phyloP scores from a whole-genome alignment of 2,888 invertebrate species.

The Pyrgus malvae region DNA sequence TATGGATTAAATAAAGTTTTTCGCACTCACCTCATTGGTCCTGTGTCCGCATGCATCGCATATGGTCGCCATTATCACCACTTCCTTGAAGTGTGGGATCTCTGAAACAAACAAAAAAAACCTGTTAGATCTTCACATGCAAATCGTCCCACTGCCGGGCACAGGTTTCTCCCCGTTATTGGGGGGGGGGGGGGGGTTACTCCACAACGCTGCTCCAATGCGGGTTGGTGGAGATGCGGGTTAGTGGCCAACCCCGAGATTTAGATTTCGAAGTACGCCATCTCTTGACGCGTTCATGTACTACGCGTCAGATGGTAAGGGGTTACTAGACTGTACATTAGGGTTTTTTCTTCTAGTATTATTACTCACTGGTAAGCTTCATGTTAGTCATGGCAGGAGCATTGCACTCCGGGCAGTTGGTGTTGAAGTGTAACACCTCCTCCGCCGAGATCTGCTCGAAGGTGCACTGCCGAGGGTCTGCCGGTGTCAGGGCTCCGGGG shows the following conservation, averaged over 20 bases:
- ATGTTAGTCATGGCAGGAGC: slow-evolving; percentile 94
- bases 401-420: slow-evolving; percentile 93
- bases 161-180: no score
- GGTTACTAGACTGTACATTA: no score
- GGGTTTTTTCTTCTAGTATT: no score
- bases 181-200: no score
- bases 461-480: slow-evolving; percentile 80
- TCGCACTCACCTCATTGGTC: slow-evolving; percentile 88
- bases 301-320: no score
- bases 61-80: slow-evolving; percentile 97
- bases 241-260: no score
- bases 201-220: no score
- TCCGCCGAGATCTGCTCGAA: slow-evolving; percentile 85
- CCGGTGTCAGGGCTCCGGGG: slow-evolving; percentile 75
- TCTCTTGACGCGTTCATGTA: no score
- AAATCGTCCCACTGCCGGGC: no score
- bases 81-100: slow-evolving; percentile 98
- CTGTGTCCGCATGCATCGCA: slow-evolving; percentile 95
- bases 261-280: no score
- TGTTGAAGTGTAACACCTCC: slow-evolving; percentile 91
- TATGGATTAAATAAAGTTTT: not conserved
- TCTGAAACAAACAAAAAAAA: slow-evolving; percentile 44
- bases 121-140: not conserved
- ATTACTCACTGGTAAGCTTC: slow-evolving; percentile 90
- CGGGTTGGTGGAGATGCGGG: no score